Base-by-base conservation (phyloP, 2,797 vertebrate genomes). In the Tauraco hartlaubi region DNA sequence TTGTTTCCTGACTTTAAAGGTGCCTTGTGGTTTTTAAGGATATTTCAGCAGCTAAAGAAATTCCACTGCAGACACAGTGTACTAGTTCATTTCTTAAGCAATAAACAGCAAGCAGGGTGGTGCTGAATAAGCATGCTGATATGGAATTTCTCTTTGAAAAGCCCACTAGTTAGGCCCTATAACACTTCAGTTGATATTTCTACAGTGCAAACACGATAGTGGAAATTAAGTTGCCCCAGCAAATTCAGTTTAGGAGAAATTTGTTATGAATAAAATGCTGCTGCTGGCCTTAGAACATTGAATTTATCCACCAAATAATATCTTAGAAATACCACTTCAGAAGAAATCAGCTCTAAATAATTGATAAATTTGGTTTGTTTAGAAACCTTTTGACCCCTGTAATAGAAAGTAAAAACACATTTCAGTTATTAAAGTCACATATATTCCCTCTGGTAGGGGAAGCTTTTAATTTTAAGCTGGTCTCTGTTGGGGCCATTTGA, bases 281-380 rank as follows among this genome's bases (percentile, higher is more conserved):
- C 98, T 98, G 97, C 98, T 98, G 96, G 98, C 97, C 98, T 97
- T 98, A 98, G 98, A 98, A 98, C 99, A 99, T 99, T 99, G 99
- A 99, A 99, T 99, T 99, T 99, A 98, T 97, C 98, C 98, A 98
- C 98, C 98, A 99, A 99, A 99, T 99, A 99, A 99, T 99, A 99
- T 99, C 99, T 98, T 97, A 98, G 98, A 98, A 98, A 98, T 98
- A 98, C 98, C 93, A 98, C 98, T 99, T 99, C 99, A 98, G 98
- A 99, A 99, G 98, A 98, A 99, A 99, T 99, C 98, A 99, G 96
- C 98, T 97, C 98, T 98, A 99, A 99, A 99, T 99, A 99, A 99
- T 99, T 99, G 98, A 99, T 98, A 99, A 99, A 99, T 99, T 98
- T 98, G 98, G 98, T 99, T 99, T 99, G 98, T 98, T 98, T 98